Conservation (phyloP, 2,797 vertebrate species). For the Sebastes taczanowskii region DNA sequence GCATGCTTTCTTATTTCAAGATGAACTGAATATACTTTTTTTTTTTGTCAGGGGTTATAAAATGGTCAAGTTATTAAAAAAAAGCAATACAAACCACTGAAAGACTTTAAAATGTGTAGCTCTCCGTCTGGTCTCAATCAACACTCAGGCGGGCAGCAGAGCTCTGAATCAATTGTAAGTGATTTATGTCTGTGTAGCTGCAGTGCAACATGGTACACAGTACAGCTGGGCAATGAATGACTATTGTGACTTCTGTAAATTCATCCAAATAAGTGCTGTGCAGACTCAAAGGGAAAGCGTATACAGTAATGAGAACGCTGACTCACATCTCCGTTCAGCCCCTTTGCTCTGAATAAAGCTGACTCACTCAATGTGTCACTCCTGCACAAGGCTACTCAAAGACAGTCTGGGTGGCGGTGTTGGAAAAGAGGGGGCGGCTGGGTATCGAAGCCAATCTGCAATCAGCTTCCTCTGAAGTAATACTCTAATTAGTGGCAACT, state of each 20-base stretch:
- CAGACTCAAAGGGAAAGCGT: not conserved
- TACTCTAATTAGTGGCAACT: constrained; percentile 16
- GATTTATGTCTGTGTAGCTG: not conserved
- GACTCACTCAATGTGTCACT: constrained; percentile 4
- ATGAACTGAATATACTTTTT: no score
- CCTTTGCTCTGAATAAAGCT: not conserved
- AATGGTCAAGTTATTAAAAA: not conserved
- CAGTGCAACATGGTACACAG: not conserved
- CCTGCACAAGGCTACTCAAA: not conserved
- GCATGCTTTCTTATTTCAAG: no score
- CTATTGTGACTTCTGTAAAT: not conserved
- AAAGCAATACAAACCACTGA: not conserved
- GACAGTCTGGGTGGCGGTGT: not conserved
- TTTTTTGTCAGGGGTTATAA: not conserved
- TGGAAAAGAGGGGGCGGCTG: not conserved
- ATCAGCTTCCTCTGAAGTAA: not conserved
- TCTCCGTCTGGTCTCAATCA: not conserved
- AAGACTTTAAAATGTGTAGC: not conserved
- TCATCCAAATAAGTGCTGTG: not conserved
- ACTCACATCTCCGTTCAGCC: not conserved
- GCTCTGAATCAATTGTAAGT: not conserved
- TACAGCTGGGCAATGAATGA: not conserved
- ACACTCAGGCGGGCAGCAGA: not conserved
- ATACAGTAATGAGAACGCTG: not conserved
- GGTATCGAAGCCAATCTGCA: not conserved